Conservation (phyloP, 1,140 invertebrate genomes). For the Palaemon carinicauda region DNA sequence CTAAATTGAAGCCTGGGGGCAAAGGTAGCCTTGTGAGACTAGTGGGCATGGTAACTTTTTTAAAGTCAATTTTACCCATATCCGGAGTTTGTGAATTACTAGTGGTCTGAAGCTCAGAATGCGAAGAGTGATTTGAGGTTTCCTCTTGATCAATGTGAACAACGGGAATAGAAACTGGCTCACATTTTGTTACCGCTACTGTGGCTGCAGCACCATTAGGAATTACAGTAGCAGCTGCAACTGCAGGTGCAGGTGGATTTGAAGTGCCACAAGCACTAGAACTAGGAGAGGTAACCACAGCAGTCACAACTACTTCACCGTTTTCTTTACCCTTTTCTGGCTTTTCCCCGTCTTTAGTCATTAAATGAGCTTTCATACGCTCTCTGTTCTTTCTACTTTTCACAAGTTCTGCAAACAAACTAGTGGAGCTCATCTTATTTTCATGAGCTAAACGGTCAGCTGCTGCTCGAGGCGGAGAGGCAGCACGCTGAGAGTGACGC, state of each 20-base stretch:
- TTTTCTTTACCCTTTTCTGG: conserved; percentile 71
- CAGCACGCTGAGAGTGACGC: not conserved
- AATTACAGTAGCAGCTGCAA: not conserved
- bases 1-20: conserved; percentile 83
- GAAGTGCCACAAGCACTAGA: conserved; percentile 62
- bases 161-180: not conserved
- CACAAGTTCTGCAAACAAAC: conserved; percentile 83
- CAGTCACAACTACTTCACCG: conserved; percentile 67
- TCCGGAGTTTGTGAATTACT: conserved; percentile 22
- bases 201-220: conserved; percentile 38
- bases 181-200: not conserved
- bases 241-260: conserved; percentile 19
- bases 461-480: conserved; percentile 24
- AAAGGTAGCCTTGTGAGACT: conserved; percentile 71
- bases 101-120: conserved; percentile 24
- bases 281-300: conserved; percentile 23
- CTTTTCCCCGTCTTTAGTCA: conserved; percentile 56
- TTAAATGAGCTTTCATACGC: conserved; percentile 69
- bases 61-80: conserved; percentile 39
- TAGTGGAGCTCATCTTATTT: conserved; percentile 58
- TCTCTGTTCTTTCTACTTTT: conserved; percentile 83
- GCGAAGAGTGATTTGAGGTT: conserved; percentile 41
- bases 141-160: conserved; percentile 20
- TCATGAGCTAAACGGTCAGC: conserved; percentile 47
- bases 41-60: conserved; percentile 30